Evolutionary conservation across 2,888 invertebrate genomes (phyloP), one percentile per base, ranked within the genome.

Genomic region (Dryobota labecula): DNA sequence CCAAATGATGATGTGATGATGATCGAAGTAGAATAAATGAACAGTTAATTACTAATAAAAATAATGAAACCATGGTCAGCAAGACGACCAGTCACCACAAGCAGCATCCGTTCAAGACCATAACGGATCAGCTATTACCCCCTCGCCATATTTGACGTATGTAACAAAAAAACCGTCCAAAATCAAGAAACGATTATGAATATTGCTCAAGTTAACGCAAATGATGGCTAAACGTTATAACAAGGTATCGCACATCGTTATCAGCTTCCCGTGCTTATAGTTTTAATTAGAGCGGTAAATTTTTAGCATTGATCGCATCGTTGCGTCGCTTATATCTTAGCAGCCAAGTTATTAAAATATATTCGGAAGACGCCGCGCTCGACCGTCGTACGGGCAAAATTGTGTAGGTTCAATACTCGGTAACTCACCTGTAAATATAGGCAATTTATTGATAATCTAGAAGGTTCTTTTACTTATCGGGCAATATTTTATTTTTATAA

Each of bases 231-330:
- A 67, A 73, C 36, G 66, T 72, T 79, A 69, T 75, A 73, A 83
- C 75, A 69, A 72, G 75, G 45, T 77, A 69, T 67, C 60, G 66
- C 43, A 61, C n/a, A 71, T 53, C 71, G 67, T 57, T 78, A 79
- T 69, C 79, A 76, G 67, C 68, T 78, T 62, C 60, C 77, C 67
- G 62, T 67, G 76, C 76, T 83, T 83, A 85, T 85, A 85, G 85
- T 86, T 85, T 85, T 86, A 85, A 85, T 86, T 86, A 83, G 84
- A 78, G 85, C 79, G 81, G 83, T 85, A 84, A 85, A 85, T 86
- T 85, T 85, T 73, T 79, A 78, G 73, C 83, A 81, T 74, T 83
- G 73, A 84, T 83, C 83, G 78, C 83, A 76, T 86, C 85, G 73
- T 63, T 71, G 77, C 85, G 73, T 63, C 73, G 77, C 72, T 73